Conservation (phyloP, 2,797 vertebrate species). For the Phyllotis vaccarum region DNA sequence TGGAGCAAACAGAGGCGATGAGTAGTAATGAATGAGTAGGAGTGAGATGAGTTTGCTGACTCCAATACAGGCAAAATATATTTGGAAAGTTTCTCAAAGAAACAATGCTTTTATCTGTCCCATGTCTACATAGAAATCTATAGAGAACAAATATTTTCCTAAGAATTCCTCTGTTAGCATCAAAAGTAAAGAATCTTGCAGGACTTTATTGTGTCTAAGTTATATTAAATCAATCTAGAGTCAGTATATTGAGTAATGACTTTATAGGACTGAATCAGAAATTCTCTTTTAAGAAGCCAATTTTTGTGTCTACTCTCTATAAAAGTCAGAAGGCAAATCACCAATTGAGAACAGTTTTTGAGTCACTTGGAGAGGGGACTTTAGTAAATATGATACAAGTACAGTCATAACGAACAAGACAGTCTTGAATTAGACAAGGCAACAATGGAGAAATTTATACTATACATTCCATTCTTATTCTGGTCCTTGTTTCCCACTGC, state of each 20-base stretch:
- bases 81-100: slow-evolving; percentile 58
- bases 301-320: not conserved
- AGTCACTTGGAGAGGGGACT: not conserved
- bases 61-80: not conserved
- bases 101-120: slow-evolving; percentile 25
- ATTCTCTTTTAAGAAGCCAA: slow-evolving; percentile 42
- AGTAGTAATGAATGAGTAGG: slow-evolving; percentile 36
- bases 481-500: not conserved
- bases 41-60: not conserved
- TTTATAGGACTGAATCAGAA: slow-evolving; percentile 61
- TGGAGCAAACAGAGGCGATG: slow-evolving; percentile 42
- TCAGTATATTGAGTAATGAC: slow-evolving; percentile 33
- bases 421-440: not conserved
- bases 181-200: not conserved
- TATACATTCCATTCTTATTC: not conserved
- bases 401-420: not conserved
- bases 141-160: slow-evolving; percentile 51
- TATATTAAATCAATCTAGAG: slow-evolving; percentile 45
- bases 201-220: slow-evolving; percentile 46
- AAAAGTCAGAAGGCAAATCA: not conserved
- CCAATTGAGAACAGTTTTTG: not conserved
- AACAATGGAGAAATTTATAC: not conserved
- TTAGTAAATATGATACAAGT: not conserved
- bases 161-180: slow-evolving; percentile 1
- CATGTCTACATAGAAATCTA: slow-evolving; percentile 33